Conservation (phyloP, 2,888 invertebrate species). For the Drosophila nr. fundita region DNA sequence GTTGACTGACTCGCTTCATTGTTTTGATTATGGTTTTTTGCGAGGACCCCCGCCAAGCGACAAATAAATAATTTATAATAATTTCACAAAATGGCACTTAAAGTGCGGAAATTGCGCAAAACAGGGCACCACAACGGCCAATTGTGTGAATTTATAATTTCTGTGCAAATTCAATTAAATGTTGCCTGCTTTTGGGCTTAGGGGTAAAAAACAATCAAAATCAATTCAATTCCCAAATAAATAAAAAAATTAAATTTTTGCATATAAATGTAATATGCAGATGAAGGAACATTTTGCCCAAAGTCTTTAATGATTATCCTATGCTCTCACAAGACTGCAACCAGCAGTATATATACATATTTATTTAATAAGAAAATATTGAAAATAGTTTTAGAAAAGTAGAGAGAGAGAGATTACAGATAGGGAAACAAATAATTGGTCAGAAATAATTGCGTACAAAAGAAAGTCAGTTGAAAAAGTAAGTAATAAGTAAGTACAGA, state of each 20-base stretch:
- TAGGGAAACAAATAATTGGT: neutral
- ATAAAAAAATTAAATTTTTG: constrained; percentile 6
- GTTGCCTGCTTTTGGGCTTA: constrained; percentile 17
- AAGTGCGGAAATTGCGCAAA: constrained; percentile 68
- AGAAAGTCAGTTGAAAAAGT: neutral
- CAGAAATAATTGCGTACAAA: neutral
- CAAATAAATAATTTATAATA: constrained; percentile 71
- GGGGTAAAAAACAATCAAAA: constrained; percentile 11
- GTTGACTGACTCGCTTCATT: constrained; percentile 36
- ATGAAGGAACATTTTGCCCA: constrained; percentile 8
- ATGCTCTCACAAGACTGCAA: constrained; percentile 18
- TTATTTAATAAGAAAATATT: neutral
- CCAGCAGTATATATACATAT: neutral
- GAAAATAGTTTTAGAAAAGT: neutral
- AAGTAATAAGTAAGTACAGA: neutral
- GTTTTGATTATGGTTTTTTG: constrained; percentile 45
- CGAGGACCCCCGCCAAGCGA: constrained; percentile 18
- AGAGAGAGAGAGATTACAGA: neutral
- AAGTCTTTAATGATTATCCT: neutral
- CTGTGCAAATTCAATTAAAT: constrained; percentile 59
- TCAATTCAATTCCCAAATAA: constrained; percentile 25
- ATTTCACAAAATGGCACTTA: constrained; percentile 69
- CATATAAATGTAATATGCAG: constrained; percentile 33
- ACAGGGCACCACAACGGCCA: constrained; percentile 41
- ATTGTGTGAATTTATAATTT: constrained; percentile 64